Conservation (phyloP, 2,888 invertebrate species). For the Callinectes sapidus region DNA sequence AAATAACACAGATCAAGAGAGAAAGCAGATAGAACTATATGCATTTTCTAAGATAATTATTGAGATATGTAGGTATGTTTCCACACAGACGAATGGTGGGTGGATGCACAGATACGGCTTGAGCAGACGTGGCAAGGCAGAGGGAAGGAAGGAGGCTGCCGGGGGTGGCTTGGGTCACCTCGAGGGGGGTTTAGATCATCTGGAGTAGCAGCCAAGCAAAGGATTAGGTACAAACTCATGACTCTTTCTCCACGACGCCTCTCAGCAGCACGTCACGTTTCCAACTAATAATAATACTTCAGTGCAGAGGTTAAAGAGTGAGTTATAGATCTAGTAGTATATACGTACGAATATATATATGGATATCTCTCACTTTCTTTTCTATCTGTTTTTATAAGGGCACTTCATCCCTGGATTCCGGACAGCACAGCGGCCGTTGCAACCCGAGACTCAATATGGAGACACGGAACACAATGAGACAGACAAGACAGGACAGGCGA, state of each 20-base stretch:
- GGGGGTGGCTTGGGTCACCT: neutral
- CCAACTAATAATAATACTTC: neutral
- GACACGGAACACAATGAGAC: neutral
- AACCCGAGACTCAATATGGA: neutral
- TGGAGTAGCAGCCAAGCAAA: neutral
- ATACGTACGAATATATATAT: neutral
- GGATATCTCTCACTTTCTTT: neutral
- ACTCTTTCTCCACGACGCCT: neutral
- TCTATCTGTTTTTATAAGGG: neutral
- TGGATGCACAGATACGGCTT: neutral
- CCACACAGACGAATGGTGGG: neutral
- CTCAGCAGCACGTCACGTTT: neutral
- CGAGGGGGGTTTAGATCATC: neutral
- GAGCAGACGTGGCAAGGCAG: neutral
- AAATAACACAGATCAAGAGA: conserved; percentile 10
- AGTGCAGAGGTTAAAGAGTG: neutral
- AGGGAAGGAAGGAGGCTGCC: neutral
- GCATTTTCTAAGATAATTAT: neutral
- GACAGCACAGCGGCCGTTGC: neutral
- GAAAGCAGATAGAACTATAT: neutral
- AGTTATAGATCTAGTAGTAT: conserved; percentile 22
- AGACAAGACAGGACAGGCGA: conserved; percentile 1
- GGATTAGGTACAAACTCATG: neutral
- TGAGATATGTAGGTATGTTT: neutral
- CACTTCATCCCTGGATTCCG: conserved; percentile 23